These are phyloP conservation scores for Puma concolor DNA, from an alignment of 2,113 vertebrate genomes.

Conservation along the genomic window DNA sequence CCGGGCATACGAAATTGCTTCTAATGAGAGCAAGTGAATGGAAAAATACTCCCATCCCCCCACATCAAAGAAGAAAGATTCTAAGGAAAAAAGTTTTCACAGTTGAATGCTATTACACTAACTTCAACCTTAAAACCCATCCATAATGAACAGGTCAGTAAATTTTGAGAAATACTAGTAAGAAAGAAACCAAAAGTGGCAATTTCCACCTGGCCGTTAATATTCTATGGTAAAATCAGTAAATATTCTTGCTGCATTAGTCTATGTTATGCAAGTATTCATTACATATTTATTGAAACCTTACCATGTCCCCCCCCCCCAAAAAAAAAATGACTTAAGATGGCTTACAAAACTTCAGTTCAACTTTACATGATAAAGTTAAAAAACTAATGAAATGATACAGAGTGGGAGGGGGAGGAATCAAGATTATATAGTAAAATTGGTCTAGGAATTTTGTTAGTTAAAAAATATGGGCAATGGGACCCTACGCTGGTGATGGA, in stretches of 20 bases:
- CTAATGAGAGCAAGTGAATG: background rate
- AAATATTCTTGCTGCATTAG: constrained; percentile 51
- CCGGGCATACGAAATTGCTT: background rate
- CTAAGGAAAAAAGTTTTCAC: background rate
- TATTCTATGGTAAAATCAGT: background rate
- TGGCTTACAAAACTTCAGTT: background rate
- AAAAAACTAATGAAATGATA: background rate
- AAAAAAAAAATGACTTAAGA: background rate
- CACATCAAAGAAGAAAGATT: background rate
- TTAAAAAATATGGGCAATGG: background rate
- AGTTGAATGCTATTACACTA: background rate
- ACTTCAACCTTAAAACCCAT: background rate
- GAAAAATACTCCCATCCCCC: background rate
- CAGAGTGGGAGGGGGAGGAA: background rate
- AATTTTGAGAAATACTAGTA: constrained; percentile 31
- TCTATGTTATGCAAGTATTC: background rate
- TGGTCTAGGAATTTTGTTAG: background rate
- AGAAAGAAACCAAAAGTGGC: background rate
- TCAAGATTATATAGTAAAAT: background rate
- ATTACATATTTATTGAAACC: background rate
- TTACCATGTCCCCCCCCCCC: too few species aligned
- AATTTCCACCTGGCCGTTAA: background rate
- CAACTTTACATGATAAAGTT: background rate
- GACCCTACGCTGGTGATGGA: background rate
- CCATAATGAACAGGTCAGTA: constrained; percentile 45